Percentiles rank a stretch among this genome's conserved stretches.
These are phyloP conservation scores for Fregata magnificens DNA, from an alignment of 2,113 vertebrate species.

Conservation along the genomic window DNA sequence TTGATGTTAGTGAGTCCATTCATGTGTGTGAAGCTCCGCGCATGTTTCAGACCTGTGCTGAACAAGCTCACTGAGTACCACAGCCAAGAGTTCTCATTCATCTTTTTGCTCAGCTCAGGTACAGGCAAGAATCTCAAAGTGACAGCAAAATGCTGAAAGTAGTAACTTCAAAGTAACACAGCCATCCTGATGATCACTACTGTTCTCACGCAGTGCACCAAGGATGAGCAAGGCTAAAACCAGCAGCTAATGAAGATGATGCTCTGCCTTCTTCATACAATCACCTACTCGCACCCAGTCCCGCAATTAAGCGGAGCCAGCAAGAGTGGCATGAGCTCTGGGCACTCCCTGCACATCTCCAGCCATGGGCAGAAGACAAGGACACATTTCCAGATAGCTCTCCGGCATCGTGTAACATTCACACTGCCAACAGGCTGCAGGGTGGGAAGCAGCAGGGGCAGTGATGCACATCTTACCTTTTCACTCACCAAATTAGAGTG, in stretches of 20 bases:
- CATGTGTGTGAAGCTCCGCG: background rate
- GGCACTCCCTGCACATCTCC: background rate
- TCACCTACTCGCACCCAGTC: background rate
- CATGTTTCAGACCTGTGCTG: background rate
- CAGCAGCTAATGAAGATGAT: background rate
- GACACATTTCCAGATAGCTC: background rate
- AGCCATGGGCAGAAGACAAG: background rate
- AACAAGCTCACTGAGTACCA: background rate
- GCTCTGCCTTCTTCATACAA: background rate
- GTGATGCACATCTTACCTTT: background rate
- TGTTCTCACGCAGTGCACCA: background rate
- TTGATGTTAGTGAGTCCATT: background rate
- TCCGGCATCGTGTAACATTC: background rate
- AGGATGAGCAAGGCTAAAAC: background rate
- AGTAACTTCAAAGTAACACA: background rate
- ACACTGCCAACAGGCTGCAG: rapidly evolving
- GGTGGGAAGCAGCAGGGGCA: background rate
- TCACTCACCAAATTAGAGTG: background rate
- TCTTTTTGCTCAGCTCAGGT: background rate
- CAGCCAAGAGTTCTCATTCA: background rate
- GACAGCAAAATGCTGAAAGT: background rate
- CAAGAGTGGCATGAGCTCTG: background rate
- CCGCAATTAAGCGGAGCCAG: background rate
- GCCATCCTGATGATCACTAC: background rate
- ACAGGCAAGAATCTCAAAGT: background rate